These are phyloP conservation scores for Hirtodrosophila duncani DNA, from an alignment of 2,888 invertebrate genomes.

Conservation along the genomic window DNA sequence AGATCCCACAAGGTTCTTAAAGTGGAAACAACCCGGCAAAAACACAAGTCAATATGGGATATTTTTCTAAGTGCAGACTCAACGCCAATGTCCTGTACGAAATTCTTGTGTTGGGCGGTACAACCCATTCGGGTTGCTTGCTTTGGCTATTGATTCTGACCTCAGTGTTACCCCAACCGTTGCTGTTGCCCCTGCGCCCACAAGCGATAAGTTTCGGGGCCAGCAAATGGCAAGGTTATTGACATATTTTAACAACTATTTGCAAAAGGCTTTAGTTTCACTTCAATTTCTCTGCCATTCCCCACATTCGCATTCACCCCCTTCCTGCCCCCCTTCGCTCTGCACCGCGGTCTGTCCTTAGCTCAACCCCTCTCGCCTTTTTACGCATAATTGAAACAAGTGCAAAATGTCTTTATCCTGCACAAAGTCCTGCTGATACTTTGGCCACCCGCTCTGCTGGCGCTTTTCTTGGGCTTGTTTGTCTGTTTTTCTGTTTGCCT, in stretches of 20 bases:
- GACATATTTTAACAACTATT: constrained; percentile 71
- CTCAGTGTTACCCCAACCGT: constrained; percentile 9
- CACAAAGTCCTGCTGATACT: constrained; percentile 1
- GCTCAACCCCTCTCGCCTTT: constrained; percentile 5
- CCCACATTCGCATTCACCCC: constrained; percentile 6
- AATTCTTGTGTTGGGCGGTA: constrained; percentile 34
- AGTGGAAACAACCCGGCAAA: too few relatives aligned
- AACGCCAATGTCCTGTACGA: constrained; percentile 42
- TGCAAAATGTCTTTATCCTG: constrained; percentile 62
- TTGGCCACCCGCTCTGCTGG: constrained; percentile 7
- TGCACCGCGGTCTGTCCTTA: not conserved
- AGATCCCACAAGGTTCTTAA: too few relatives aligned
- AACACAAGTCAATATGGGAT: too few relatives aligned
- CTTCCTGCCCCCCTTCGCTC: not conserved
- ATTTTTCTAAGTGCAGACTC: constrained; percentile 10
- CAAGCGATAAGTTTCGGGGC: not conserved
- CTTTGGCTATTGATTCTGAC: constrained; percentile 41
- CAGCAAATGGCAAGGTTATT: constrained; percentile 53
- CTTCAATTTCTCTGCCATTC: constrained; percentile 60
- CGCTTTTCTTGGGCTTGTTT: not conserved
- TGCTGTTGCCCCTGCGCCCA: not conserved
- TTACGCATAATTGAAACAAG: constrained; percentile 64
- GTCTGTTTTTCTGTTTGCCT: constrained; percentile 40
- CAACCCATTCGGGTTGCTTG: too few relatives aligned
- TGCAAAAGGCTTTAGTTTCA: constrained; percentile 69